Evolutionary conservation across 2,797 vertebrate species (phyloP).

Genomic region (Etheostoma perlongum): DNA sequence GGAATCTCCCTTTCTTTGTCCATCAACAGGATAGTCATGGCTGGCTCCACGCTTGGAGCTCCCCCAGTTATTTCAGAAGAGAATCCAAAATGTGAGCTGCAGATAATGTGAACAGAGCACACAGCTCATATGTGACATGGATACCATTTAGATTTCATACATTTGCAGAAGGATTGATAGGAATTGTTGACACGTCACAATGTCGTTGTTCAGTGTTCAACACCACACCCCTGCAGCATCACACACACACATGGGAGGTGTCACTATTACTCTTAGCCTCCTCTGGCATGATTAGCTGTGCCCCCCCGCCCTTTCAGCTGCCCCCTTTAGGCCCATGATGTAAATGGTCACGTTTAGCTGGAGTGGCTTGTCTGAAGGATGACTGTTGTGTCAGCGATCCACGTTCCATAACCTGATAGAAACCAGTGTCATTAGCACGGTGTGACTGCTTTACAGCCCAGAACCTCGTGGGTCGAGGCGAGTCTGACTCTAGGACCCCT

Average conservation of each 20-base stretch:
- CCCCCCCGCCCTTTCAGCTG: constrained; percentile 21
- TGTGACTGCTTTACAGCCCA: too few relatives aligned
- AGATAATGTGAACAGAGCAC: too few relatives aligned
- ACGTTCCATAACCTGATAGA: too few relatives aligned
- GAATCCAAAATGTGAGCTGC: neutral
- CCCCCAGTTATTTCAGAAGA: constrained; percentile 63
- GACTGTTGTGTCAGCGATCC: constrained; percentile 41
- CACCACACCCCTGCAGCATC: constrained; percentile 70
- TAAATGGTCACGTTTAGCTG: constrained; percentile 40
- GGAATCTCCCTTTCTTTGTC: constrained; percentile 60
- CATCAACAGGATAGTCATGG: constrained; percentile 65
- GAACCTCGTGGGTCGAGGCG: too few relatives aligned
- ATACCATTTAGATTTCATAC: neutral
- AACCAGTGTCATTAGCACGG: too few relatives aligned
- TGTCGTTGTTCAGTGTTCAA: constrained; percentile 13
- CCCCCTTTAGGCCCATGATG: constrained; percentile 22
- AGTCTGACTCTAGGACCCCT: too few relatives aligned
- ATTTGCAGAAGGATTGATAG: neutral
- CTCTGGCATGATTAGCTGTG: constrained; percentile 25
- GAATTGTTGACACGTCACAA: constrained; percentile 10
- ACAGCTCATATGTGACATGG: too few relatives aligned
- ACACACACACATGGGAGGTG: constrained; percentile 45
- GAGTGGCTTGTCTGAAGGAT: constrained; percentile 27
- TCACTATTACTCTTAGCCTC: constrained; percentile 52
- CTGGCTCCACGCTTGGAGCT: constrained; percentile 26